Evolutionary conservation across 2,888 invertebrate genomes (phyloP), one percentile per base, ranked within the genome.

Genomic region (Phasia obesa): DNA sequence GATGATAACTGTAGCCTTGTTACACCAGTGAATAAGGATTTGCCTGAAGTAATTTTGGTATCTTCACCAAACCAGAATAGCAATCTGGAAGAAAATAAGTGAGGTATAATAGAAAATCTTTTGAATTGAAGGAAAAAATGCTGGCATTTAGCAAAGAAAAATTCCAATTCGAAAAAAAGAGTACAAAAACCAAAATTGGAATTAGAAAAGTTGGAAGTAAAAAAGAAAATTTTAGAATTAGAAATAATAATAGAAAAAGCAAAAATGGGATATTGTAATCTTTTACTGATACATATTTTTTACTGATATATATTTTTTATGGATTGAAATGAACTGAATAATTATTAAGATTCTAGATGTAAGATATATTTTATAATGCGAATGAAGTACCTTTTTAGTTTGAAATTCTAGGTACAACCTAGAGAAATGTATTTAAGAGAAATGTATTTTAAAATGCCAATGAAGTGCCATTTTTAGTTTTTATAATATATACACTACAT

Each of bases 301-400:
- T n/a, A n/a, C n/a, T n/a, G n/a, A n/a, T n/a, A n/a, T n/a, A n/a
- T n/a, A n/a, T n/a, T n/a, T n/a, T n/a, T n/a, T n/a, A n/a, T n/a
- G n/a, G n/a, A n/a, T n/a, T n/a, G n/a, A n/a, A n/a, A n/a, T n/a
- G n/a, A n/a, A n/a, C n/a, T n/a, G n/a, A n/a, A n/a, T n/a, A n/a
- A n/a, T n/a, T n/a, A n/a, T n/a, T n/a, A 21, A 49, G 11, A 17
- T 13, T 38, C 38, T 11, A 7, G 11, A 38, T 38, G 11, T 38
- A 7, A 38, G 11, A 9, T 38, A 49, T 49, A 11, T 38, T 38
- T 38, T 38, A 11, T 7, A 7, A 49, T 49, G 49, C 49, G 21
- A 49, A 21, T n/a, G 49, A 19, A 57, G 35, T 57, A 7, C 35
- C 19, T 57, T 57, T 60, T 42, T 60, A 60, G 21, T 21, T 60